phyloP scores from a whole-genome alignment of 2,888 invertebrate genomes.

The Stenchaetothrips biformis region DNA sequence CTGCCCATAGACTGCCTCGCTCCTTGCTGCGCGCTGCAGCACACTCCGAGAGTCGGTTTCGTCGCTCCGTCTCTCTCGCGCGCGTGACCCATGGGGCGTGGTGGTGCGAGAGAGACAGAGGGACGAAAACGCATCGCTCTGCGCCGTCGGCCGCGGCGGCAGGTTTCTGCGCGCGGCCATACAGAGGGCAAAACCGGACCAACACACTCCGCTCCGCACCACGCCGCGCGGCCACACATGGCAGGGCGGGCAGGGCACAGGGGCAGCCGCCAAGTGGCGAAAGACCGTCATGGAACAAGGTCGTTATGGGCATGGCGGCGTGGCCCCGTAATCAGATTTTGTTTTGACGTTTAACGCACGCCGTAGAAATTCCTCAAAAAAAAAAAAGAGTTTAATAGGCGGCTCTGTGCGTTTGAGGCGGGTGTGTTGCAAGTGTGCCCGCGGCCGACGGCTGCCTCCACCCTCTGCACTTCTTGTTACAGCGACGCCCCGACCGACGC shows the following conservation, averaged over 20 bases:
- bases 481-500: not conserved
- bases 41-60: not conserved
- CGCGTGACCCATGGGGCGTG: too few relatives aligned
- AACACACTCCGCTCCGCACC: not conserved
- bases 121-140: not conserved
- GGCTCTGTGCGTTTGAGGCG: not conserved
- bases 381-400: not conserved
- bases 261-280: not conserved
- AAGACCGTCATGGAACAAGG: not conserved
- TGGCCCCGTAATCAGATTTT: not conserved
- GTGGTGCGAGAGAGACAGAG: too few relatives aligned
- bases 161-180: not conserved
- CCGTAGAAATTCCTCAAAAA: not conserved
- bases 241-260: not conserved
- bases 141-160: not conserved
- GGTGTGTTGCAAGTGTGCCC: not conserved
- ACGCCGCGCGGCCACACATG: not conserved
- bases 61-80: not conserved
- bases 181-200: not conserved
- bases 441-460: not conserved
- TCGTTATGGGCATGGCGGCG: not conserved
- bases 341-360: not conserved
- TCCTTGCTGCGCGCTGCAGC: not conserved
- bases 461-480: not conserved
- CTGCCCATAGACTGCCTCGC: too few relatives aligned